phyloP scores from a whole-genome alignment of 2,113 vertebrate species.

The Petaurus breviceps region DNA sequence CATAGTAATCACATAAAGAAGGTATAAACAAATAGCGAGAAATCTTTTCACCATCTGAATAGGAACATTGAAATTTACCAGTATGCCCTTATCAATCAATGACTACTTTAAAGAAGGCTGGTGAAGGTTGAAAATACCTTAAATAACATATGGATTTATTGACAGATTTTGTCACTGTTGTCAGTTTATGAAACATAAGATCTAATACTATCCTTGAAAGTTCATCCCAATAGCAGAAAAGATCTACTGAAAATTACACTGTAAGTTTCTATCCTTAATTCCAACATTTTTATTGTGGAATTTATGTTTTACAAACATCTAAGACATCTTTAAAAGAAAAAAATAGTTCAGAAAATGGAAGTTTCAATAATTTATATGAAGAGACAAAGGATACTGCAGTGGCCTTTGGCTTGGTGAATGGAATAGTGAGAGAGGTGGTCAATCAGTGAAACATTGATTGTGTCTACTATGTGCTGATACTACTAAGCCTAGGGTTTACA shows the following conservation, averaged over 20 bases:
- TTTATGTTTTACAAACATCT: not conserved
- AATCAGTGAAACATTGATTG: too few relatives aligned
- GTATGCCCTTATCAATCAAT: not conserved
- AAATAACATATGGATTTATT: not conserved
- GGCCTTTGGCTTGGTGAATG: not conserved
- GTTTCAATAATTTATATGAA: not conserved
- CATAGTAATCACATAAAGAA: not conserved
- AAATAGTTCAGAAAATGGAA: not conserved
- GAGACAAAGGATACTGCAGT: not conserved
- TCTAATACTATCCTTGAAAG: too few relatives aligned
- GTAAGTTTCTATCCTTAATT: not conserved
- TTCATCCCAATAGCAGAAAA: not conserved
- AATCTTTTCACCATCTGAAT: not conserved
- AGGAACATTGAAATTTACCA: not conserved
- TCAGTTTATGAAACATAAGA: not conserved
- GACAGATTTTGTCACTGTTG: not conserved
- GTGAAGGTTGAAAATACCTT: not conserved
- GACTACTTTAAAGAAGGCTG: not conserved
- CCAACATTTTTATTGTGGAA: not conserved
- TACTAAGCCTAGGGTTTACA: not conserved
- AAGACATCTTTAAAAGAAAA: not conserved
- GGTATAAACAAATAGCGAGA: not conserved
- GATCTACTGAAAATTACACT: not conserved
- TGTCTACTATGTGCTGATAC: not conserved
- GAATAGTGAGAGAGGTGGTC: not conserved